These are phyloP conservation scores for Gadopsis marmoratus DNA, from an alignment of 2,797 vertebrate genomes.

Conservation along the genomic window DNA sequence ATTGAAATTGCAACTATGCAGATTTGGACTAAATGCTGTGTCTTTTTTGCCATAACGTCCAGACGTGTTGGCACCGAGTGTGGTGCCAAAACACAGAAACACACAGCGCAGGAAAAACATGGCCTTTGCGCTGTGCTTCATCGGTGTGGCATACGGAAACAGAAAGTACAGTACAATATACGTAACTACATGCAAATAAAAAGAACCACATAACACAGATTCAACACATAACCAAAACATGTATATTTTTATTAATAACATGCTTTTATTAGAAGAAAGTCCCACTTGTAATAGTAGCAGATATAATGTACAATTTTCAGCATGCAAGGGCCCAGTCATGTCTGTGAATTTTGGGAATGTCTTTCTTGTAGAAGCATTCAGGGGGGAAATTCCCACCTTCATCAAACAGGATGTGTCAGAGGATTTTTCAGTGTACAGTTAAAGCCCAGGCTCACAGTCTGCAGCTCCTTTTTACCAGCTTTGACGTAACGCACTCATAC, in stretches of 20 bases:
- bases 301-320: neutral
- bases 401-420: constrained; percentile 1
- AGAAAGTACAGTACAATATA: neutral
- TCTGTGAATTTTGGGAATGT: neutral
- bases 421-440: constrained; percentile 42
- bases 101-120: constrained; percentile 23
- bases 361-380: neutral
- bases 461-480: constrained; percentile 71
- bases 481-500: constrained; percentile 72
- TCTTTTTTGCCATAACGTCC: constrained; percentile 32
- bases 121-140: neutral
- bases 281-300: neutral
- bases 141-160: constrained; percentile 12
- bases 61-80: constrained; percentile 32
- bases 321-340: neutral
- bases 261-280: neutral
- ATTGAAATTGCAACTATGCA: constrained; percentile 32
- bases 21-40: constrained; percentile 11
- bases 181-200: neutral
- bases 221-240: neutral
- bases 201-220: neutral
- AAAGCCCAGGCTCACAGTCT: constrained; percentile 54
- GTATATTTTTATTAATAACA: neutral
- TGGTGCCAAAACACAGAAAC: constrained; percentile 16
- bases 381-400: constrained; percentile 6